Evolutionary conservation across 2,113 vertebrate genomes (phyloP).

Genomic region (Rana temporaria): DNA sequence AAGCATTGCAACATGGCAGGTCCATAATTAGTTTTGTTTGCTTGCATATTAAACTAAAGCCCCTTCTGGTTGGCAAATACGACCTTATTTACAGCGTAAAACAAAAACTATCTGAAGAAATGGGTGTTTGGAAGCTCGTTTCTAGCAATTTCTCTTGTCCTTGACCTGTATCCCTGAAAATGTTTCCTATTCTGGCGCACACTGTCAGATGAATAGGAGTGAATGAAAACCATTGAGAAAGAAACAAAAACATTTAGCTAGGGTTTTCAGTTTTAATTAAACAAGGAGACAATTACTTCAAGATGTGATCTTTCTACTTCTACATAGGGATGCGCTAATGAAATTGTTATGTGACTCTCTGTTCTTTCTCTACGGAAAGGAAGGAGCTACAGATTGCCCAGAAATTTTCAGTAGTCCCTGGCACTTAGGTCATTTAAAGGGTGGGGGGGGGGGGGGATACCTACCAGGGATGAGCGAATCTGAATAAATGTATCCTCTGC

Average conservation of each 20-base stretch:
- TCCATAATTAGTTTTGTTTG: slow-evolving; percentile 21
- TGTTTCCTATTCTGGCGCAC: background rate
- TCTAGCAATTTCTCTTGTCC: slow-evolving; percentile 12
- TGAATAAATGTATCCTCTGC: no score
- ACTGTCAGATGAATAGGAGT: slow-evolving; percentile 6
- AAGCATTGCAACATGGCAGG: background rate
- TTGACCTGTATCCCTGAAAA: slow-evolving; percentile 18
- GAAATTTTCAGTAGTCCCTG: background rate
- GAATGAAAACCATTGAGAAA: slow-evolving; percentile 1
- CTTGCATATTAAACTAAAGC: slow-evolving; percentile 6
- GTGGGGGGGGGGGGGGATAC: background rate
- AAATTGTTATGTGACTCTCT: background rate
- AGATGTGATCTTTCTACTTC: slow-evolving; percentile 6
- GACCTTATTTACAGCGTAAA: slow-evolving; percentile 14
- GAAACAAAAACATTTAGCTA: slow-evolving; percentile 31
- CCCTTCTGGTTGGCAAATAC: background rate
- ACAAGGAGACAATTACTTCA: background rate
- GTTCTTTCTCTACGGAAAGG: background rate
- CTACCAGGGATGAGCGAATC: no score
- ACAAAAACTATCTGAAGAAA: slow-evolving; percentile 38
- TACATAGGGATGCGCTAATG: background rate
- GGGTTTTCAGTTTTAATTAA: slow-evolving; percentile 46
- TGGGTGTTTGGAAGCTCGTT: background rate
- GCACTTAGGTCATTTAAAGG: background rate
- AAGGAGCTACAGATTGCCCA: background rate